These are phyloP conservation scores for Trypoxylus dichotomus DNA, from an alignment of 1,140 invertebrate genomes.

Conservation along the genomic window DNA sequence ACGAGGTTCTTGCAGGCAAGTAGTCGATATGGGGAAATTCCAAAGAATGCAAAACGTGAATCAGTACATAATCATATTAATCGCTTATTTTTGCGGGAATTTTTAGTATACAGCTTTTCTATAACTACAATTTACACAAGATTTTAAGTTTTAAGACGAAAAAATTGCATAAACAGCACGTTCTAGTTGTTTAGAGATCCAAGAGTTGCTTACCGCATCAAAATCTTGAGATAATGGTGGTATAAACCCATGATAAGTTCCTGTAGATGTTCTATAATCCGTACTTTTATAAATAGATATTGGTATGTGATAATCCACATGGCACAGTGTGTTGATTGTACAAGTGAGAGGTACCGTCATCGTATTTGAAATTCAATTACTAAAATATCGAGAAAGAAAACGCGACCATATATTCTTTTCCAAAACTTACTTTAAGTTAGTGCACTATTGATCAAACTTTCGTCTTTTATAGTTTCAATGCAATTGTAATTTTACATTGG, in stretches of 20 bases:
- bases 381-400: not conserved
- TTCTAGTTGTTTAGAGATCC: no score
- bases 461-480: not conserved
- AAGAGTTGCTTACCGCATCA: slow-evolving; percentile 46
- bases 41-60: no score
- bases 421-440: no score
- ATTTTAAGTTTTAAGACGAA: no score
- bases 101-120: no score
- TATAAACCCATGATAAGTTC: slow-evolving; percentile 41
- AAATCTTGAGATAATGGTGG: slow-evolving; percentile 42
- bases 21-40: no score
- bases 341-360: slow-evolving; percentile 36
- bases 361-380: not conserved
- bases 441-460: not conserved
- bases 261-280: slow-evolving; percentile 44
- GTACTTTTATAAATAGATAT: slow-evolving; percentile 41
- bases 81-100: no score
- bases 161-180: no score
- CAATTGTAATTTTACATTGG: not conserved
- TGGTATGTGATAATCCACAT: slow-evolving; percentile 45
- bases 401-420: no score
- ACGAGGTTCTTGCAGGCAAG: no score
- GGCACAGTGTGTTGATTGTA: slow-evolving; percentile 40
- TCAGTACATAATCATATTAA: no score
- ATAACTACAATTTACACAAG: no score